Base-by-base conservation (phyloP, 1,140 invertebrate species). In the Tetramorium alpestre region DNA sequence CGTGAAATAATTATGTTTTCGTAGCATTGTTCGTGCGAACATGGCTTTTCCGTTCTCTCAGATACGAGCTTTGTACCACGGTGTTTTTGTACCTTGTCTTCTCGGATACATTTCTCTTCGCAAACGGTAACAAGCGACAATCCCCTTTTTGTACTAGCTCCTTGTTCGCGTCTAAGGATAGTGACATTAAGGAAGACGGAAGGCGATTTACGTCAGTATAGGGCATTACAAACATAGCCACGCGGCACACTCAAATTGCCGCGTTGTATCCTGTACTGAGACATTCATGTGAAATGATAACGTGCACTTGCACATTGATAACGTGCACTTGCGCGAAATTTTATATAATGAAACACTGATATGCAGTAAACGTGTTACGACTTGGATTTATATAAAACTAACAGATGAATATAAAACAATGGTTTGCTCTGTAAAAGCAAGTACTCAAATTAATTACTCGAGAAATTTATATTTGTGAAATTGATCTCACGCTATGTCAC, bases 151-250 rank as follows among this genome's bases (percentile, higher is more conserved):
- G 56, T 28, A 75, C 18, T 60, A 60, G 41, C 28, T 84, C 69
- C 54, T 62, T 84, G 69, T 75, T 84, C 25, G 18, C 69, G 69
- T 84, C 69, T 75, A 75, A 60, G 44, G 56, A 82, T 47, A 38
- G 51, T 73, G 80, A 75, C 54, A 84, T 84, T 84, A 84, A 84
- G 69, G 41, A 84, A 84, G 54, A 75, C 28, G 56, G 28, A 84
- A 84, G 28, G 41, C 69, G 25, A 75, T 84, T 84, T 84, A 84
- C 25, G 80, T 75, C 56, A 62, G 69, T 82, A 60, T 7, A 60
- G 25, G 33, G 41, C 13, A 60, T 60, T 84, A 33, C 80, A 73
- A 73, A 82, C 80, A 82, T 58, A 54, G 3, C 18, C 18, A 47
- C 22, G 3, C 49, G 7, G 18, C 16, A 2, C 22, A 70, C 75